Evolutionary conservation across 2,888 invertebrate genomes (phyloP), one percentile per base, ranked within the genome.

Genomic region (Loripinus fragilis): DNA sequence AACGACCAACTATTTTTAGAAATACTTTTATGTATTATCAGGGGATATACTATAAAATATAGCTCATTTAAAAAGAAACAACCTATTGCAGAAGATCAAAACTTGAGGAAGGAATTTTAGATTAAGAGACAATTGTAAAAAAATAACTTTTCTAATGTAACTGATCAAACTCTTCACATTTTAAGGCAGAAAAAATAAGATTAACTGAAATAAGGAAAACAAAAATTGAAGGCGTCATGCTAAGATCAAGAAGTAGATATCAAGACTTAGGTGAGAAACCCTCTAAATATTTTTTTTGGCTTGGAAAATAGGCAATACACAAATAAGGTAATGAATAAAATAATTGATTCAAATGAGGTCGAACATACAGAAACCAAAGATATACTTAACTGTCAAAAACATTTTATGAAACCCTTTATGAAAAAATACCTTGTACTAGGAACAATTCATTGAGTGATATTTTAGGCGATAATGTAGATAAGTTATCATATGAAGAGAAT

Each of bases 11-110:
- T n/a, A n/a, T n/a, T n/a, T n/a, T n/a, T n/a, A n/a, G 8, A 28
- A 8, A 23, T 7, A 55, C 55, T 10, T 55, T 20, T 77, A 1
- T 42, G 72, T 50, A 50, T 67, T 50, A 77, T 77, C 23, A 60
- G 77, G 28, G 77, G 69, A n/a, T 45, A 73, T 35, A 72, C 68
- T n/a, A 72, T 77, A n/a, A 17, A 41, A 25, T 73, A 23, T 64
- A 38, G 66, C 30, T 55, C 68, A 48, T 30, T 28, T 33, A 73
- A 55, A 41, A 72, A 69, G 28, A 66, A 60, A 66, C 17, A 76
- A 48, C 55, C 5, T 25, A 17, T 25, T 28, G 28, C 23, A 25
- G 5, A 12, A 25, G 25, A 55, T 8, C 23, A 28, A 55, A 23
- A 28, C 23, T 17, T 55, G 2, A 28, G 28, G 28, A 28, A 55